Evolutionary conservation across 2,888 invertebrate genomes (phyloP), one percentile per base, ranked within the genome.

Genomic region (Myathropa florea): DNA sequence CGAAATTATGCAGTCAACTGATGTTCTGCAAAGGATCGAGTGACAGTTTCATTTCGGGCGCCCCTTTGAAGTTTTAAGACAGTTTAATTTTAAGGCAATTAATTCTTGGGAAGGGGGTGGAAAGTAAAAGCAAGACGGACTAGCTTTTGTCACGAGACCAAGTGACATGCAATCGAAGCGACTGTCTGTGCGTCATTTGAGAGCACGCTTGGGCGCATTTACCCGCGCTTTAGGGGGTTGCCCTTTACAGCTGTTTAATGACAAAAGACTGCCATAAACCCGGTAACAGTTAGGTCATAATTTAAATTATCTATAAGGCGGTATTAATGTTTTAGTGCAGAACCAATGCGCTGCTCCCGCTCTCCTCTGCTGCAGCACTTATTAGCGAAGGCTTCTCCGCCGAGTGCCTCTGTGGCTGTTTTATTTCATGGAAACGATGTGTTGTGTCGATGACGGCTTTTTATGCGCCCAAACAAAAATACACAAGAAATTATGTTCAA

Each of bases 111-210:
- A 57, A 24, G 53, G 33, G 33, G 10, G 12, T 4, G 4, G 33
- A 73, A 46, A 26, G 26, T 39, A 26, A 39, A 53, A 0, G 39
- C 59, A 24, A 73, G 70, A 83, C 21, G 26, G 60, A 84, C 71
- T 76, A 76, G 18, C 14, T 57, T 59, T 67, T 71, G 84, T 85
- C 84, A 85, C 84, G 84, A 77, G 33, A 72, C 26, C 23, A 4
- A 53, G 33, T 67, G 57, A 81, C 84, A 85, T 80, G 84, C 84
- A 72, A 46, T 46, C 46, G n/a, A 84, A 71, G 65, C 61, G n/a
- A 46, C 21, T 55, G 65, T 79, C 79, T 73, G 61, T 80, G 57
- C 79, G 73, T 55, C 84, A 76, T 83, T 75, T 61, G 59, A 36
- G 30, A 77, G 39, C 18, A 36, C 60, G 59, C 73, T 55, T 28